These are phyloP conservation scores for Oreochromis tanganicae DNA, from an alignment of 2,113 vertebrate genomes.

Conservation along the genomic window DNA sequence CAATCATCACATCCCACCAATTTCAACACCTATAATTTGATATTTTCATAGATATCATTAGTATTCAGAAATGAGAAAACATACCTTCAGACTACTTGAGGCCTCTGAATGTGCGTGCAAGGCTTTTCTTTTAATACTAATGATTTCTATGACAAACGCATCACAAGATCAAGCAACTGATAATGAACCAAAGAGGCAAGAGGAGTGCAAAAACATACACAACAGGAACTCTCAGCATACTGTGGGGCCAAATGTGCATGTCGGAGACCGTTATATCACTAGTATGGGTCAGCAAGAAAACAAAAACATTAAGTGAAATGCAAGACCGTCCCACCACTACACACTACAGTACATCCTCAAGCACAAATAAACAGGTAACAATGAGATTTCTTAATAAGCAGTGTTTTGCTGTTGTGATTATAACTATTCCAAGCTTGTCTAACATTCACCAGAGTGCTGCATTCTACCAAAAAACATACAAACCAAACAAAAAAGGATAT, in stretches of 20 bases:
- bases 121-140: neutral
- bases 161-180: neutral
- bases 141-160: neutral
- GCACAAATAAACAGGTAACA: conserved; percentile 82
- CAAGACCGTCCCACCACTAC: conserved; percentile 87
- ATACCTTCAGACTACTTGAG: neutral
- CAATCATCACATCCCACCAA: neutral
- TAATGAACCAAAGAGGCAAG: neutral
- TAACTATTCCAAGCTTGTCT: conserved; percentile 68
- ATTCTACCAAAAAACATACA: conserved; percentile 59
- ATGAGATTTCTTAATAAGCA: conserved; percentile 56
- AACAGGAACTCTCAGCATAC: conserved; percentile 31
- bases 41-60: neutral
- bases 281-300: conserved; percentile 69
- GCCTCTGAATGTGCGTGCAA: neutral
- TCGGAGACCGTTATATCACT: conserved; percentile 46
- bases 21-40: neutral
- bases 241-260: conserved; percentile 28
- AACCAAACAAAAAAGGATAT: conserved; percentile 61
- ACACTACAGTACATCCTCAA: conserved; percentile 89
- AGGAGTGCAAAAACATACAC: conserved; percentile 30
- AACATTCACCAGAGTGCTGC: conserved; percentile 70
- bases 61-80: neutral
- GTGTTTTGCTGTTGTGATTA: conserved; percentile 68
- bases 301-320: conserved; percentile 72